A percentile compares a stretch with the other conserved stretches of the same genome.
phyloP scores from a whole-genome alignment of 2,113 vertebrate genomes.

The Silurus glanis region DNA sequence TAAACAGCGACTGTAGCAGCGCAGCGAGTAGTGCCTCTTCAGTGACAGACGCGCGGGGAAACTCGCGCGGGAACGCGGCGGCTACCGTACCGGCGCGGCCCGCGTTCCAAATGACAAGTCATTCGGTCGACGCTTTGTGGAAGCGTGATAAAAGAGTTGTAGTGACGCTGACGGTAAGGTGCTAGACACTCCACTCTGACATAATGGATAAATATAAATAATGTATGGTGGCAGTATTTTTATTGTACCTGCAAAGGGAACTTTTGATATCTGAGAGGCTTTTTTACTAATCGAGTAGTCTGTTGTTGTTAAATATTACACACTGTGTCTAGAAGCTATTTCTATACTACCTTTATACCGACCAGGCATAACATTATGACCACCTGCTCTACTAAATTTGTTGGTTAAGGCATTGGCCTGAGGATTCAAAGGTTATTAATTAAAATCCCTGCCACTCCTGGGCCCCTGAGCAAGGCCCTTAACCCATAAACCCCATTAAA shows the following conservation, averaged over 20 bases:
- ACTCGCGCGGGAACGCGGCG: conserved; percentile 17
- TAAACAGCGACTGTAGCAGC: conserved; percentile 73
- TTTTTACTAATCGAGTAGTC: neutral
- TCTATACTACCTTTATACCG: neutral
- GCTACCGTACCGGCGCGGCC: conserved; percentile 2
- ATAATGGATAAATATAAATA: conserved; percentile 29
- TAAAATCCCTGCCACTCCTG: too few relatives aligned
- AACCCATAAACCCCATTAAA: too few relatives aligned
- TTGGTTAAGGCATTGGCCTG: too few relatives aligned
- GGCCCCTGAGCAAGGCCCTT: too few relatives aligned
- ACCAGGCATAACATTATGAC: too few relatives aligned
- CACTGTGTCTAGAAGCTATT: neutral
- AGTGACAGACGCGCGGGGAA: conserved; percentile 48
- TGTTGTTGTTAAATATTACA: neutral
- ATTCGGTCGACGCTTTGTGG: conserved; percentile 30
- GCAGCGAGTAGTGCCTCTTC: conserved; percentile 78
- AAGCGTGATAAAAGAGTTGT: conserved; percentile 42
- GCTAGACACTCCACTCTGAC: conserved; percentile 5
- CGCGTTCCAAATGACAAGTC: conserved; percentile 39
- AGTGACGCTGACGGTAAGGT: conserved; percentile 16
- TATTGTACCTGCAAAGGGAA: neutral
- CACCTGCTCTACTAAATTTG: too few relatives aligned
- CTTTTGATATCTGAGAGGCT: neutral
- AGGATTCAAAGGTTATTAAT: too few relatives aligned
- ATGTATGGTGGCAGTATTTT: neutral